Evolutionary conservation across 2,113 vertebrate genomes (phyloP).

Genomic region (Paracanthobrama guichenoti): DNA sequence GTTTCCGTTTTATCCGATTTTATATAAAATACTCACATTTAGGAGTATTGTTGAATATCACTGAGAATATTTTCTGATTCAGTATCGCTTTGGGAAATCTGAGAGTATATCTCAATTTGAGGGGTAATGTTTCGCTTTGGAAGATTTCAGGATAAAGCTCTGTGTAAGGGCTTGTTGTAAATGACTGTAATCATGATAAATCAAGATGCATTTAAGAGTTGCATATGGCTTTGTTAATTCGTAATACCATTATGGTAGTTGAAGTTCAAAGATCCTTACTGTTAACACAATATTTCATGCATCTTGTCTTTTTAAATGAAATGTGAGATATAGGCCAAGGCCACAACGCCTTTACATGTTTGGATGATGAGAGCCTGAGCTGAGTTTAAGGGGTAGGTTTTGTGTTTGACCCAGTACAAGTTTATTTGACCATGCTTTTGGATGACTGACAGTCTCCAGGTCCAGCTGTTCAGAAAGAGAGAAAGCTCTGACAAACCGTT

Average conservation of each 20-base stretch:
- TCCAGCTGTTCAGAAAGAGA: not conserved
- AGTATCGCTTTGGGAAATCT: too few relatives aligned
- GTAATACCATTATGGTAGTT: not conserved
- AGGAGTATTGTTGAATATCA: too few relatives aligned
- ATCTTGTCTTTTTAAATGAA: conserved; percentile 66
- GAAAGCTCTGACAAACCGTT: not conserved
- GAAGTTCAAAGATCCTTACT: conserved; percentile 49
- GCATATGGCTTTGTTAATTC: not conserved
- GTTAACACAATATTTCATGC: conserved; percentile 60
- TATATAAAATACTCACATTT: too few relatives aligned
- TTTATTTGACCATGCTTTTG: not conserved
- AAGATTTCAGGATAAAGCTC: too few relatives aligned
- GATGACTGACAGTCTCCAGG: conserved; percentile 1
- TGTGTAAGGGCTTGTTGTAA: too few relatives aligned
- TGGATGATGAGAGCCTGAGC: conserved; percentile 45
- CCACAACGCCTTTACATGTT: conserved; percentile 30
- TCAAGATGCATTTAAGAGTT: not conserved
- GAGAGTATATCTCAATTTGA: too few relatives aligned
- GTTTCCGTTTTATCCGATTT: too few relatives aligned
- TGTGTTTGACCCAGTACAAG: not conserved
- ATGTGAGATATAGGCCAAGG: conserved; percentile 69
- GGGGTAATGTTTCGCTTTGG: too few relatives aligned
- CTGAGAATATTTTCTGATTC: too few relatives aligned
- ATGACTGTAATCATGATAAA: not conserved
- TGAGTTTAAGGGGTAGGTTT: conserved; percentile 39